Percentiles rank a stretch among this genome's conserved stretches.
Evolutionary conservation across 1,140 invertebrate species (phyloP).

Genomic region (Popillia japonica): DNA sequence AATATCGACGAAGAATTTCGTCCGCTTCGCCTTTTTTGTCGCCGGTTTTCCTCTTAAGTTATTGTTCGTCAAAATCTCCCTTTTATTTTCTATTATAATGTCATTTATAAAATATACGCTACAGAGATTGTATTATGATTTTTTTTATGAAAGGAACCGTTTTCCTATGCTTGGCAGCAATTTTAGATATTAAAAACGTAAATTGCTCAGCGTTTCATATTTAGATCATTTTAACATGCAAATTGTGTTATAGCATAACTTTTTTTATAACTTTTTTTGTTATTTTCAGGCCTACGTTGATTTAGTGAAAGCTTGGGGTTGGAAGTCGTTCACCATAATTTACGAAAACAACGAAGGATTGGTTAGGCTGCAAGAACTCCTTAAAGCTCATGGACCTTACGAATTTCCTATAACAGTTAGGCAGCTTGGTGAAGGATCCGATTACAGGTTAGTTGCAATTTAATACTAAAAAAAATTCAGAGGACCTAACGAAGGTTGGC

Average conservation of each 20-base stretch:
- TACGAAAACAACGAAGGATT: conserved; percentile 95
- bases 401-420: conserved; percentile 83
- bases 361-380: conserved; percentile 88
- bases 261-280: not conserved
- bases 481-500: too few species aligned
- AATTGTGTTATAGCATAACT: too few species aligned
- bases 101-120: not conserved
- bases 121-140: not conserved
- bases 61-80: not conserved
- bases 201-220: not conserved
- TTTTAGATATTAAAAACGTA: not conserved
- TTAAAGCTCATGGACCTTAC: conserved; percentile 87
- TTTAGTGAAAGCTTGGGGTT: conserved; percentile 86
- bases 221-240: not conserved
- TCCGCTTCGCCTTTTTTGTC: not conserved
- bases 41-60: not conserved
- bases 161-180: not conserved
- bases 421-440: conserved; percentile 79
- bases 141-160: not conserved
- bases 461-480: too few species aligned
- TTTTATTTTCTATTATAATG: not conserved
- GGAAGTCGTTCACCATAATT: conserved; percentile 94
- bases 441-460: conserved; percentile 63
- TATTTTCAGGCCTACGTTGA: conserved; percentile 84
- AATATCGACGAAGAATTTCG: not conserved